Evolutionary conservation across 2,888 invertebrate genomes (phyloP).

Genomic region (Apotomis capreana): DNA sequence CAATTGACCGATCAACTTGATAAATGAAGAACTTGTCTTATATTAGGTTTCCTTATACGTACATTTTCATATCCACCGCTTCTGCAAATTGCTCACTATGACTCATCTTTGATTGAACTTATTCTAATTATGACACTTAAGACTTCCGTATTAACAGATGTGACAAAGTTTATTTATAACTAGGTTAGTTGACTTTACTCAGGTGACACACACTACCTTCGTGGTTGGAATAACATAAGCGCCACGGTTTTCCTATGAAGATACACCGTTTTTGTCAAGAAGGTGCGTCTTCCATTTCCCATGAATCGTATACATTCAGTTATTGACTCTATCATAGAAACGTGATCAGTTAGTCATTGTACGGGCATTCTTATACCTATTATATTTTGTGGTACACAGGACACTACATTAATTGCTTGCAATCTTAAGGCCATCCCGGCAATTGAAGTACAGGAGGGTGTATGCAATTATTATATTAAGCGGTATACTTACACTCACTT

Average conservation of each 20-base stretch:
- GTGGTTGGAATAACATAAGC: neutral
- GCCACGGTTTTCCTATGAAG: constrained; percentile 2
- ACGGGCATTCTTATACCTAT: neutral
- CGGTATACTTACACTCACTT: too few relatives aligned
- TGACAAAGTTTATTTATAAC: neutral
- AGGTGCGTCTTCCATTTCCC: constrained; percentile 1
- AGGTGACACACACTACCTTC: constrained; percentile 6
- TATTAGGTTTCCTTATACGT: too few relatives aligned
- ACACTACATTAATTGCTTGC: neutral
- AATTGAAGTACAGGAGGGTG: too few relatives aligned
- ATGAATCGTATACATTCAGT: constrained; percentile 2
- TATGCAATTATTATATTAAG: too few relatives aligned
- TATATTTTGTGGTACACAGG: neutral
- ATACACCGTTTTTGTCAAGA: neutral
- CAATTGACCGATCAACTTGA: too few relatives aligned
- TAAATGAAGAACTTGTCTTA: too few relatives aligned
- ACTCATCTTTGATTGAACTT: neutral
- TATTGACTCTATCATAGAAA: constrained; percentile 12
- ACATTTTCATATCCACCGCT: too few relatives aligned
- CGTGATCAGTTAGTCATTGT: constrained; percentile 34
- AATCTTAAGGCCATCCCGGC: neutral
- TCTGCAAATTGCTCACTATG: neutral
- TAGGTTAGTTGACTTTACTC: neutral
- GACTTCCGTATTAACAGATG: constrained; percentile 15
- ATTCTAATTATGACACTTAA: neutral